Evolutionary conservation across 2,797 vertebrate genomes (phyloP).

Genomic region (Intellagama lesueurii): DNA sequence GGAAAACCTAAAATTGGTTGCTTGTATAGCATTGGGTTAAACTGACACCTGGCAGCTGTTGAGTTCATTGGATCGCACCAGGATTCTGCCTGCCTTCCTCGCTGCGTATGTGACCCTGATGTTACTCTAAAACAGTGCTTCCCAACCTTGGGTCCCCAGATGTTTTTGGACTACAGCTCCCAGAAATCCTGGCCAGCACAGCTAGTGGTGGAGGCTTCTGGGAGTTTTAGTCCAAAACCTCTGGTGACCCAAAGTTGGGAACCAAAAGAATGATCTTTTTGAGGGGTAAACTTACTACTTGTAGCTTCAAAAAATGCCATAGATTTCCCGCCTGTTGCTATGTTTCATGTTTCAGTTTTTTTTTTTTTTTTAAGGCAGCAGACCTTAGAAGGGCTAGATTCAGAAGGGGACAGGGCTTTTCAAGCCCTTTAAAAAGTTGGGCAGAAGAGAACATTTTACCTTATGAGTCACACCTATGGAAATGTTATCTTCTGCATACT

Average conservation of each 20-base stretch:
- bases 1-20: slow-evolving; percentile 37
- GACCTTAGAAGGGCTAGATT: background rate
- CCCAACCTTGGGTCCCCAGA: no score
- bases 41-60: slow-evolving; percentile 62
- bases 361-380: no score
- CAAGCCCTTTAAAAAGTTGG: background rate
- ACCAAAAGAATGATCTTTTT: no score
- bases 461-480: background rate
- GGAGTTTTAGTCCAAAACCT: no score
- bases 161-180: no score
- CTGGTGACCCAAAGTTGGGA: no score
- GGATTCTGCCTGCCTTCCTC: slow-evolving; percentile 31
- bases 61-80: slow-evolving; percentile 50
- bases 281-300: no score
- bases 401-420: background rate
- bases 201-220: no score
- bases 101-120: slow-evolving; percentile 4
- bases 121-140: slow-evolving; percentile 46
- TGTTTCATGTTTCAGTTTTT: background rate
- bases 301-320: background rate
- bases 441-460: no score
- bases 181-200: no score
- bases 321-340: slow-evolving; percentile 29
- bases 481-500: no score
- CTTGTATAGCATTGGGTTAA: slow-evolving; percentile 39